A percentile compares a stretch with the other conserved stretches of the same genome.
phyloP scores from a whole-genome alignment of 2,797 vertebrate species.

The Sebastes baramenuke region DNA sequence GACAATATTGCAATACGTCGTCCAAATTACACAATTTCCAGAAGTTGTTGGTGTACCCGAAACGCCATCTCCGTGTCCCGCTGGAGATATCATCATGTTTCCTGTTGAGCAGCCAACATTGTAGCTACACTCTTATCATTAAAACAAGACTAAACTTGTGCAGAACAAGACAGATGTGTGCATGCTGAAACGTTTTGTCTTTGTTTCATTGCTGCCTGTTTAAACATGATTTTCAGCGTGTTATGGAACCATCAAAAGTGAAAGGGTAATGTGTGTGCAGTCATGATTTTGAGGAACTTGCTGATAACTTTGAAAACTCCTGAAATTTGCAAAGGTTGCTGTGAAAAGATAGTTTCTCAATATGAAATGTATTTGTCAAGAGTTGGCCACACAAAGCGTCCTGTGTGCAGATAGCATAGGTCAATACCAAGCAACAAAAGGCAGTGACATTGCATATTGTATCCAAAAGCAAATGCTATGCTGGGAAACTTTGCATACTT shows the following conservation, averaged over 20 bases:
- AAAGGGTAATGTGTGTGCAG: neutral
- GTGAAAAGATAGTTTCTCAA: neutral
- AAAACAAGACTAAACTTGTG: conserved; percentile 45
- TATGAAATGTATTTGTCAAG: neutral
- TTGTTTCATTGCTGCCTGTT: neutral
- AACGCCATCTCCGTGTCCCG: neutral
- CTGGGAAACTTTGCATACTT: neutral
- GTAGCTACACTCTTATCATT: conserved; percentile 12
- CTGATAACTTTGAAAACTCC: neutral
- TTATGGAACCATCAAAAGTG: neutral
- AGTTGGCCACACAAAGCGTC: neutral
- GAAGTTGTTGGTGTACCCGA: neutral
- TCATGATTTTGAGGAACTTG: neutral
- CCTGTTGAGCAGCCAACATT: conserved; percentile 16
- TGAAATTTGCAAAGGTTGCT: neutral
- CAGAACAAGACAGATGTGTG: conserved; percentile 10
- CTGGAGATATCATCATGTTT: conserved; percentile 4
- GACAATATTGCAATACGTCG: neutral
- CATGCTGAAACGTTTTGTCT: neutral
- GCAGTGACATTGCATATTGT: neutral
- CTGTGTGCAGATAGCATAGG: neutral
- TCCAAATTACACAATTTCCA: neutral
- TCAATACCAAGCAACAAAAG: neutral
- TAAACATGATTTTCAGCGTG: neutral
- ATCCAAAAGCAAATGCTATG: neutral